phyloP scores from a whole-genome alignment of 1,140 invertebrate species.

The Drosophila repleta region DNA sequence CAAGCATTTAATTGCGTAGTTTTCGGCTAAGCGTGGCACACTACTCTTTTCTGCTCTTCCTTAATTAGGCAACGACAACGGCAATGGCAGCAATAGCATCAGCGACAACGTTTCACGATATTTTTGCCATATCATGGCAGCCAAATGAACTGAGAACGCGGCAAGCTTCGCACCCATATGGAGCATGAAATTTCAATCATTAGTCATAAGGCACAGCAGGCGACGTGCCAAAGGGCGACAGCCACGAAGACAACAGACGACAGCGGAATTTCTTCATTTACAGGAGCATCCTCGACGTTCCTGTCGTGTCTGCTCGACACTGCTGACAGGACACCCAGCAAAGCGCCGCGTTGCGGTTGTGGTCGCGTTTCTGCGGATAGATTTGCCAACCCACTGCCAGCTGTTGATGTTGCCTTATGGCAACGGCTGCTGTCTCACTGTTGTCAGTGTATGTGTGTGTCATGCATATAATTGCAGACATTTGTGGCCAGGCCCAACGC shows the following conservation, averaged over 20 bases:
- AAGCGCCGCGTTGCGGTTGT: constrained; percentile 66
- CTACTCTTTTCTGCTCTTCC: constrained; percentile 11
- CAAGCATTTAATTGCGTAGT: constrained; percentile 27
- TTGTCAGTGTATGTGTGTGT: constrained; percentile 28
- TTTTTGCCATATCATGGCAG: constrained; percentile 67
- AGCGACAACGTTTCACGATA: constrained; percentile 1
- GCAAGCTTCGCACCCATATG: constrained; percentile 29
- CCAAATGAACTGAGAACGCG: constrained; percentile 60
- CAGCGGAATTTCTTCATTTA: constrained; percentile 76
- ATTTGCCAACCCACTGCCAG: constrained; percentile 63
- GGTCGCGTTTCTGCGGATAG: constrained; percentile 62
- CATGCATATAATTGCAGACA: constrained; percentile 75
- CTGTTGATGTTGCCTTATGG: constrained; percentile 55
- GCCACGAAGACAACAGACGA: constrained; percentile 62
- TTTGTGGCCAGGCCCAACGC: constrained; percentile 49
- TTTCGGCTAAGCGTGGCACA: constrained; percentile 1
- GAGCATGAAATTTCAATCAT: constrained; percentile 57
- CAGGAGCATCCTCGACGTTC: constrained; percentile 58
- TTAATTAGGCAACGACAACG: constrained; percentile 56
- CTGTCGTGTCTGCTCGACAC: constrained; percentile 49
- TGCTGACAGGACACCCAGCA: constrained; percentile 46
- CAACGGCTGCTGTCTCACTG: not conserved
- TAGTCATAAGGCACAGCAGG: constrained; percentile 55
- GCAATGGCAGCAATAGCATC: constrained; percentile 5
- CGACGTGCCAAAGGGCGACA: constrained; percentile 47